phyloP scores from a whole-genome alignment of 2,888 invertebrate genomes.

The Euphydryas editha region DNA sequence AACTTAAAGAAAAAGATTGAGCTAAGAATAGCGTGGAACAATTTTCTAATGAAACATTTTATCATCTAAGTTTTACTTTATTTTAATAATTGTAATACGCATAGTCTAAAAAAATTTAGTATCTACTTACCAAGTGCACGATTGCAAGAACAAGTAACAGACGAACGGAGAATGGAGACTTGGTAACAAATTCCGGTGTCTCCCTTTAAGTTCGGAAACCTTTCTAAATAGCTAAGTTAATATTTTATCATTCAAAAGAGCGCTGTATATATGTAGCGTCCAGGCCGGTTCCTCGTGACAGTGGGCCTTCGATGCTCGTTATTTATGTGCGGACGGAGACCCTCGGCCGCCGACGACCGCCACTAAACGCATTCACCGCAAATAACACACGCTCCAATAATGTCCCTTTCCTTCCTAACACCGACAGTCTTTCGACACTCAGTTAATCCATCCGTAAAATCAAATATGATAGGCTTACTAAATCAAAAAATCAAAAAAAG shows the following conservation, averaged over 20 bases:
- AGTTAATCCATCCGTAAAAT: neutral
- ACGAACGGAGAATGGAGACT: no score
- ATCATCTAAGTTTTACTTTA: no score
- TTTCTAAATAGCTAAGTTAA: neutral
- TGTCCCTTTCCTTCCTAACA: slow-evolving; percentile 17
- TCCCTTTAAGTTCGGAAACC: no score
- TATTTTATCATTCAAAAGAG: neutral
- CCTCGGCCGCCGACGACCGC: slow-evolving; percentile 13
- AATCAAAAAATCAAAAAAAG: neutral
- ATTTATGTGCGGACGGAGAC: slow-evolving; percentile 19
- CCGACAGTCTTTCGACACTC: neutral
- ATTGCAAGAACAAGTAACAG: no score
- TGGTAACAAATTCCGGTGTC: no score
- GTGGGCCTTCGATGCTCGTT: slow-evolving; percentile 12
- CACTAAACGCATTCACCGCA: slow-evolving; percentile 39
- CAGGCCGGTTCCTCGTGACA: neutral
- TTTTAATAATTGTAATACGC: no score
- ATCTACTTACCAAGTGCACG: no score
- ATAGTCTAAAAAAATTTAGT: no score
- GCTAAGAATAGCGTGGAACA: no score
- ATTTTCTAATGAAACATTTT: no score
- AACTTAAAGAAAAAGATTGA: no score
- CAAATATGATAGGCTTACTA: neutral
- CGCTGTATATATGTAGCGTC: neutral
- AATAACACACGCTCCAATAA: slow-evolving; percentile 38